Evolutionary conservation across 2,113 vertebrate genomes (phyloP).

Genomic region (Cyprinodon tularosa): DNA sequence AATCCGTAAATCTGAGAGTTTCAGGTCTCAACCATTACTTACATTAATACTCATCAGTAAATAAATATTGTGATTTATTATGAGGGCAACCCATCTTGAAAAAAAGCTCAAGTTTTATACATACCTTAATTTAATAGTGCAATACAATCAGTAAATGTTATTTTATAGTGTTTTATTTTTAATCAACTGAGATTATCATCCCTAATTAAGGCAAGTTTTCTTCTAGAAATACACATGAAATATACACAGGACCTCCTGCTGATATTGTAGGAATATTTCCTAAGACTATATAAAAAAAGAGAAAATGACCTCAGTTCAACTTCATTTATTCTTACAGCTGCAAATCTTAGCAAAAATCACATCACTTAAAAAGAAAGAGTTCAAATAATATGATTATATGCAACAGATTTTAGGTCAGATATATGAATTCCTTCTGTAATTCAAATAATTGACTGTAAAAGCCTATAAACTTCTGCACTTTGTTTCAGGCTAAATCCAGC

Average conservation of each 20-base stretch:
- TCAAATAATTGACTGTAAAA: no score
- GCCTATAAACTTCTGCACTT: background rate
- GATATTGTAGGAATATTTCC: background rate
- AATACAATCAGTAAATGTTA: background rate
- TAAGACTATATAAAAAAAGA: background rate
- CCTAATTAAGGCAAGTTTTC: background rate
- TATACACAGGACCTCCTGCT: background rate
- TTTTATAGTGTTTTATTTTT: background rate
- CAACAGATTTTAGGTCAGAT: no score
- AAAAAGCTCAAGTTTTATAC: background rate
- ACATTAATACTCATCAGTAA: no score
- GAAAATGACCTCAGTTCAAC: no score
- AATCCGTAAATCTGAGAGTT: no score
- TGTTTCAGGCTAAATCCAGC: background rate
- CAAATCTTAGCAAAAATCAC: no score
- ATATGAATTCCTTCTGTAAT: no score
- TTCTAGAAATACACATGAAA: background rate
- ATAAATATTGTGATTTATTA: background rate
- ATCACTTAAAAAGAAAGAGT: no score
- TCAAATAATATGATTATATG: no score
- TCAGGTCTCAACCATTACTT: no score
- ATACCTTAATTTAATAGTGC: background rate
- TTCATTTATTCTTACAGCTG: no score
- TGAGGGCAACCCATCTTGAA: background rate
- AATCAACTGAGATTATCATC: background rate